These are phyloP conservation scores for Sceliomorpha sp. DNA, from an alignment of 2,888 invertebrate species.

Conservation along the genomic window DNA sequence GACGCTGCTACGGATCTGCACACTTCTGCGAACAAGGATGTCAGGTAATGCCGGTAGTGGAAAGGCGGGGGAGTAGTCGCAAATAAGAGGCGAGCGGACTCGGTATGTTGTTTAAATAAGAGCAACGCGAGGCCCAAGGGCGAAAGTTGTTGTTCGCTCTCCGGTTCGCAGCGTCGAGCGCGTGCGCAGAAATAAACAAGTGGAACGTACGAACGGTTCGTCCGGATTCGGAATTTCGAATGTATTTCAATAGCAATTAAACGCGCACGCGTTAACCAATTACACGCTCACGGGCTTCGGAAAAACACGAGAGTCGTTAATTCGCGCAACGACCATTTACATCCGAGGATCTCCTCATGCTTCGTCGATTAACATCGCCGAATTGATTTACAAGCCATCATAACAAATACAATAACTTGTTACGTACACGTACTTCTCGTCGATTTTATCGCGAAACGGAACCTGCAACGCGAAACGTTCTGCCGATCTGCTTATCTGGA, in stretches of 20 bases:
- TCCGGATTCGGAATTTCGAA: constrained; percentile 1
- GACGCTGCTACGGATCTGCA: constrained; percentile 24
- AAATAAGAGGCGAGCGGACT: constrained; percentile 75
- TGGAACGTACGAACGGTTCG: constrained; percentile 3
- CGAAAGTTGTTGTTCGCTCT: constrained; percentile 71
- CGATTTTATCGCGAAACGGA: constrained; percentile 42
- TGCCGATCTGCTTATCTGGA: constrained; percentile 44
- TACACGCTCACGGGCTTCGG: not conserved
- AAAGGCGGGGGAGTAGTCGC: constrained; percentile 41
- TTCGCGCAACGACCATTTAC: too few relatives aligned
- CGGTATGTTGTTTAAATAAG: constrained; percentile 79
- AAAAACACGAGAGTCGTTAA: too few relatives aligned
- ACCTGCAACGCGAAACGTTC: constrained; percentile 25
- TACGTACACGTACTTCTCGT: constrained; percentile 7
- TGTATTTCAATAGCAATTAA: constrained; percentile 4
- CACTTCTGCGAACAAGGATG: constrained; percentile 40
- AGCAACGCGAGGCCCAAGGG: constrained; percentile 77
- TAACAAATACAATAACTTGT: too few relatives aligned
- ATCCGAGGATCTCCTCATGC: too few relatives aligned
- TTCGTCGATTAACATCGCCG: too few relatives aligned
- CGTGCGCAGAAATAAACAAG: constrained; percentile 58
- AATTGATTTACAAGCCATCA: too few relatives aligned
- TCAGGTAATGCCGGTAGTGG: constrained; percentile 41
- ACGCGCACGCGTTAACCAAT: not conserved
- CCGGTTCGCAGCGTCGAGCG: constrained; percentile 37